These are phyloP conservation scores for Mesocentrotus franciscanus DNA, from an alignment of 53 echinoderm and acorn worm species.

Conservation along the genomic window DNA sequence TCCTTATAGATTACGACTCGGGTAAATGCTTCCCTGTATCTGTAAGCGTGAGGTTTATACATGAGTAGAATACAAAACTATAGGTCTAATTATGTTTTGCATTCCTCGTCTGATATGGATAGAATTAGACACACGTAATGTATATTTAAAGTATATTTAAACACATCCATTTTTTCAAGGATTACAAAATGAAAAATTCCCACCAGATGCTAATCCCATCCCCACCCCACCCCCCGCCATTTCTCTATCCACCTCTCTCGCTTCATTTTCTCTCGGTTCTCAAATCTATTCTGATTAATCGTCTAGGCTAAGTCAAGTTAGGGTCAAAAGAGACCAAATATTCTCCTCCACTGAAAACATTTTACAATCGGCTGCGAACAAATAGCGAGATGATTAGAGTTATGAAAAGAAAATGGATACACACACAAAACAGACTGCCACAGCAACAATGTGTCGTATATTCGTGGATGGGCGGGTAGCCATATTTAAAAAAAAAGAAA, in stretches of 20 bases:
- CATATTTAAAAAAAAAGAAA: neutral
- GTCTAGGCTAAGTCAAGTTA: constrained; percentile 21
- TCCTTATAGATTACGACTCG: neutral
- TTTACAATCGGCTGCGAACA: constrained; percentile 3
- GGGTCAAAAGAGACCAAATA: constrained; percentile 32
- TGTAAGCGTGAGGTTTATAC: too few relatives aligned
- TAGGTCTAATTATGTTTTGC: too few relatives aligned
- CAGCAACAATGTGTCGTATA: constrained; percentile 16
- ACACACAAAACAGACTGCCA: constrained; percentile 6
- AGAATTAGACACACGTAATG: neutral
- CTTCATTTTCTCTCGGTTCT: neutral
- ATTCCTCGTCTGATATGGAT: too few relatives aligned
- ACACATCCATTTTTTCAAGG: neutral
- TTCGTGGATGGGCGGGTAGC: constrained; percentile 22
- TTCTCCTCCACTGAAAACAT: constrained; percentile 16
- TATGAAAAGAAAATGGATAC: constrained; percentile 34
- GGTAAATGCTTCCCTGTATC: neutral
- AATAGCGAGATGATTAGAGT: constrained; percentile 42
- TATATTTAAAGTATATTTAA: neutral
- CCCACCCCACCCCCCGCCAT: neutral
- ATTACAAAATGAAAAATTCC: constrained; percentile 9
- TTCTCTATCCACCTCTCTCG: neutral
- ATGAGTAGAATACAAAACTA: neutral
- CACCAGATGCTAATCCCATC: neutral
- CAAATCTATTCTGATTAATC: constrained; percentile 20